Conservation (phyloP, 2,888 invertebrate species). For the Subacronicta megacephala region DNA sequence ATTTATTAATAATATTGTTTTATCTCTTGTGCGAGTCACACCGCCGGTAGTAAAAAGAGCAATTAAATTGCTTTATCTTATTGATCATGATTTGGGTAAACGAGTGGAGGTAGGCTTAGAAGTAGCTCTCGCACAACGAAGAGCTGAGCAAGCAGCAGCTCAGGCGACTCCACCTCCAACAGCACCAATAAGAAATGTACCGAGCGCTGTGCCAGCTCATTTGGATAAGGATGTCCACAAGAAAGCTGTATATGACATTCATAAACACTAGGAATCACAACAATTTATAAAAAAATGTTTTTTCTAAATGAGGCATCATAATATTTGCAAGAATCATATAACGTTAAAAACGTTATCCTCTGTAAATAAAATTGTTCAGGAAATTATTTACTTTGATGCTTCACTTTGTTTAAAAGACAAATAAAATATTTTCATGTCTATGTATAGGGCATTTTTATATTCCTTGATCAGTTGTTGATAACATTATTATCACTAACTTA, state of each 20-base stretch:
- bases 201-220: constrained; percentile 12
- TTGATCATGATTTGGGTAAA: constrained; percentile 92
- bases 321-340: background rate
- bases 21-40: constrained; percentile 26
- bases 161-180: constrained; percentile 11
- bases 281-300: background rate
- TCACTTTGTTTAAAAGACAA: background rate
- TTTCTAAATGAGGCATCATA: background rate
- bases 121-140: constrained; percentile 22
- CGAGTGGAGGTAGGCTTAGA: constrained; percentile 80
- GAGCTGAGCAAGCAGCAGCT: constrained; percentile 15
- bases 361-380: background rate
- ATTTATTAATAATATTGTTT: constrained; percentile 29
- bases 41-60: constrained; percentile 89
- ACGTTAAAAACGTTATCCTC: background rate
- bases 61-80: constrained; percentile 93
- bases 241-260: constrained; percentile 10
- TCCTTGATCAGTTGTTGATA: background rate
- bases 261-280: constrained; percentile 1
- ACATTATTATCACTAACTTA: too few relatives aligned
- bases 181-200: constrained; percentile 19
- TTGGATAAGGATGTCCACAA: background rate
- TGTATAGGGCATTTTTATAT: background rate
- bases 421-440: background rate
- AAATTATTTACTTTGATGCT: background rate